phyloP scores from a whole-genome alignment of 2,888 invertebrate genomes.

The Dicyrtomina minuta region DNA sequence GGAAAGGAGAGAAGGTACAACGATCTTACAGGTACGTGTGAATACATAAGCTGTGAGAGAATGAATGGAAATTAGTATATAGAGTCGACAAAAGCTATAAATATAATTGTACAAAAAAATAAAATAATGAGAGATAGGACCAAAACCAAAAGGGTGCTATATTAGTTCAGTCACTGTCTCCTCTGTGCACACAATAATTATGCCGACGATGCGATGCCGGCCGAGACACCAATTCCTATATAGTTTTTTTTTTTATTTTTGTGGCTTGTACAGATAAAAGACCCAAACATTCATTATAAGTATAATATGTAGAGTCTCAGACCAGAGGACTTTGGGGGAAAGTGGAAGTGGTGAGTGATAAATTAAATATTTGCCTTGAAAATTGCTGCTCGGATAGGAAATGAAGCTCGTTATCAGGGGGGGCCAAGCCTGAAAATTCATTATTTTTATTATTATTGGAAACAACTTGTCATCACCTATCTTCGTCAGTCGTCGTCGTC shows the following conservation, averaged over 20 bases:
- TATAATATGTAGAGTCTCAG: no score
- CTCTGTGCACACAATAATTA: neutral
- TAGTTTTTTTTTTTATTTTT: neutral
- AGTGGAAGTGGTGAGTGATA: slow-evolving; percentile 25
- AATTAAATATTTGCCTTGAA: slow-evolving; percentile 31
- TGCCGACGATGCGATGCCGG: no score
- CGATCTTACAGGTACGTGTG: no score
- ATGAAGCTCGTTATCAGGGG: slow-evolving; percentile 16
- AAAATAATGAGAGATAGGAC: no score
- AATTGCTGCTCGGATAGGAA: slow-evolving; percentile 18
- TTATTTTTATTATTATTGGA: slow-evolving; percentile 29
- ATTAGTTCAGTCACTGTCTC: neutral
- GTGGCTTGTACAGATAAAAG: neutral
- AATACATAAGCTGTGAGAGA: slow-evolving; percentile 9
- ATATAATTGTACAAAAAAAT: no score
- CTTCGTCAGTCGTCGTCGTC: no score
- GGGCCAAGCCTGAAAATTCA: slow-evolving; percentile 3
- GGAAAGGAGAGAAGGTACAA: no score
- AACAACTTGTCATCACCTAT: neutral
- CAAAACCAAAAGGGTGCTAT: no score
- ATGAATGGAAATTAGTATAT: slow-evolving; percentile 9
- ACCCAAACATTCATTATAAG: no score
- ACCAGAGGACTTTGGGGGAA: slow-evolving; percentile 6
- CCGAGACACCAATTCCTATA: neutral
- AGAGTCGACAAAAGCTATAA: neutral